Evolutionary conservation across 2,888 invertebrate genomes (phyloP), one percentile per base, ranked within the genome.

Genomic region (Trypoxylon attenuatum): DNA sequence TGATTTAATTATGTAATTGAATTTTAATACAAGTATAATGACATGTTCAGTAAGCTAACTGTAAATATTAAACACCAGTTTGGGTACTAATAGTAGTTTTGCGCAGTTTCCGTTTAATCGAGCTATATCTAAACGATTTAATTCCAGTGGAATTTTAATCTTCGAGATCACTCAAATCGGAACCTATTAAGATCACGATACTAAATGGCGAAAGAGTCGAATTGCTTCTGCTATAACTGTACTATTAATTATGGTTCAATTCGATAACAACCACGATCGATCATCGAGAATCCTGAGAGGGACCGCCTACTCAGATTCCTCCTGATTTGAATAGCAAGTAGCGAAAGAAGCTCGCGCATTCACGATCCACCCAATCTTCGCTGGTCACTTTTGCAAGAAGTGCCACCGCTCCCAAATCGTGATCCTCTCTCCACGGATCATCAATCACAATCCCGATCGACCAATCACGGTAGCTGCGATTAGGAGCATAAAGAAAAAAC

Each of bases 171-270:
- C n/a, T n/a, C n/a, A n/a, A n/a, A n/a, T 22, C n/a, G 2, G n/a
- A 4, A 2, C 2, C 13, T 15, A 13, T 50, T 23, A 50, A 65
- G 46, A 66, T 66, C 52, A 56, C 38, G 42, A 43, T 29, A 13
- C 15, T 10, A 38, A 19, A 46, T 27, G 56, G 27, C 38, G 15
- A 41, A 39, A n/a, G 45, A 13, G n/a, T 8, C 46, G 27, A 50
- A 27, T 21, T 15, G 38, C 43, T 66, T 53, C 53, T 41, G 49
- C 29, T 16, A 25, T 46, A 50, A 62, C 58, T 29, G 45, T 43
- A 38, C 47, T 15, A 50, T 33, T 56, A 65, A 65, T 65, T 65
- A 66, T 13, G 19, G 39, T 16, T 16, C 21, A 33, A 43, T 23
- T 46, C 45, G 25, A 18, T 46, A 23, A 19, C 16, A 2, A 10